phyloP scores from a whole-genome alignment of 1,140 invertebrate genomes.

The Nebria ingens region DNA sequence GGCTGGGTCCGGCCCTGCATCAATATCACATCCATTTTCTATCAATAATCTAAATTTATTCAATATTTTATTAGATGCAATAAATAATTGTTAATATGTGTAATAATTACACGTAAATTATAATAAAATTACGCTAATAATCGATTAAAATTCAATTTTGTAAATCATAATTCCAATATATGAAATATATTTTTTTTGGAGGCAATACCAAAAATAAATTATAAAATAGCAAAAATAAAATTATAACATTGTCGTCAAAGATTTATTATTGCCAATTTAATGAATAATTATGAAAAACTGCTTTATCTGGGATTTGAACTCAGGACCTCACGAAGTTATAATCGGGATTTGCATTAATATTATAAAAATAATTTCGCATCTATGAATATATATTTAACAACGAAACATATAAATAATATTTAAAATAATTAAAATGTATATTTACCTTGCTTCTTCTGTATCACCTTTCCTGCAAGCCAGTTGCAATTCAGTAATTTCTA shows the following conservation, averaged over 20 bases:
- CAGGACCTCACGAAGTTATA: too few relatives aligned
- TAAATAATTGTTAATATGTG: too few relatives aligned
- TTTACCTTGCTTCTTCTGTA: conserved; percentile 27
- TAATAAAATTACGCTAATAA: too few relatives aligned
- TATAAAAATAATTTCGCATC: too few relatives aligned
- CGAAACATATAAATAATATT: neutral
- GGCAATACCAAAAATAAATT: neutral
- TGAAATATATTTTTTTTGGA: too few relatives aligned
- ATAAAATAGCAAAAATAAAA: neutral
- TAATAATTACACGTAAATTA: too few relatives aligned
- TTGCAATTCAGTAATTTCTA: conserved; percentile 27
- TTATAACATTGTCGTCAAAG: neutral
- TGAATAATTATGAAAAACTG: neutral
- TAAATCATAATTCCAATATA: too few relatives aligned
- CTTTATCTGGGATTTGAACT: too few relatives aligned
- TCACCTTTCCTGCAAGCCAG: conserved; percentile 25
- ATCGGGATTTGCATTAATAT: too few relatives aligned
- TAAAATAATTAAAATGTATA: neutral
- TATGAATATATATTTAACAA: too few relatives aligned
- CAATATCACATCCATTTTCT: conserved; percentile 48
- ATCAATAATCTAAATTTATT: conserved; percentile 41
- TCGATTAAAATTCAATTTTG: too few relatives aligned
- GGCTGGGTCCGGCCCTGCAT: conserved; percentile 43
- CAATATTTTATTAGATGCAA: conserved; percentile 3
- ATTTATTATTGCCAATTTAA: neutral